Base-by-base conservation (phyloP, 2,888 invertebrate species). In the Paralinhomoeus sp. region DNA sequence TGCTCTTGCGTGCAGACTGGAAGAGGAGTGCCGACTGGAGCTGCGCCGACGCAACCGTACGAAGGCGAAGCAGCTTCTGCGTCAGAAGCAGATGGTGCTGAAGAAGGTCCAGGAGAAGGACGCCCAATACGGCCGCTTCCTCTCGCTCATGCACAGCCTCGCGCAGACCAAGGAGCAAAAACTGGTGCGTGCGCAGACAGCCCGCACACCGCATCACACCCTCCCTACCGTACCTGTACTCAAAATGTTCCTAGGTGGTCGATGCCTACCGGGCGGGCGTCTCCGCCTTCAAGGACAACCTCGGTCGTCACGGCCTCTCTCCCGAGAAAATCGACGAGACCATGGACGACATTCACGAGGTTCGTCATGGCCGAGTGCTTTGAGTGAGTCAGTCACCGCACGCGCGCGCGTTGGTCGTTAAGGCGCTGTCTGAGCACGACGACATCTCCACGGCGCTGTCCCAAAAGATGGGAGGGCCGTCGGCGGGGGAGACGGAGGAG, bases 321-420 rank as follows among this genome's bases (percentile, higher is more conserved):
- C 37, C 40, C 2, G 41, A 37, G 5, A 27, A 41, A 9, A 21
- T 45, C 27, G 45, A 41, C 24, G 23, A 35, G 23, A 45, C 45
- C n/a, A 45, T 45, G 45, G 45, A 45, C 41, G 41, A 45, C 17
- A 24, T 45, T 31, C 41, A 41, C 5, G 45, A 45, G 21, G 45
- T 45, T 3, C 9, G n/a, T 13, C 5, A 3, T 12, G 12, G 15
- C 3, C 13, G 24, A 7, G 18, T 20, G 13, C 13, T n/a, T n/a
- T n/a, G n/a, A n/a, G n/a, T n/a, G n/a, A n/a, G n/a, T n/a, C n/a
- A n/a, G n/a, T n/a, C n/a, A n/a, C n/a, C n/a, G n/a, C n/a, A n/a
- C n/a, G n/a, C n/a, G n/a, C n/a, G n/a, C n/a, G n/a, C n/a, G n/a
- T n/a, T n/a, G n/a, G 13, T 3, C 13, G 17, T 41, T 33, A 5